These are phyloP conservation scores for Anguilla obscura DNA, from an alignment of 2,797 vertebrate genomes.

Conservation along the genomic window DNA sequence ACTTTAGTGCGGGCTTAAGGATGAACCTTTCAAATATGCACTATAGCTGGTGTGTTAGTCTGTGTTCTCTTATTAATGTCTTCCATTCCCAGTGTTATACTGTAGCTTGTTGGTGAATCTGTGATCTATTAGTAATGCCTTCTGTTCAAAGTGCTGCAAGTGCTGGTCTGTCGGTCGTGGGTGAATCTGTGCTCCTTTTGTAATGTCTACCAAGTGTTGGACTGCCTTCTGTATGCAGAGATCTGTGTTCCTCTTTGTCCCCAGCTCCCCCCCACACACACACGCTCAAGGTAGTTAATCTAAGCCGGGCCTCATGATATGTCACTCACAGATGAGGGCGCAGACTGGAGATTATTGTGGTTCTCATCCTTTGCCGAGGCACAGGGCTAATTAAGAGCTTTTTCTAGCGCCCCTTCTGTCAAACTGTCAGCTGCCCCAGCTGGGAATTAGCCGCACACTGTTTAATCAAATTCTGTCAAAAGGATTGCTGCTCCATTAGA, in stretches of 20 bases:
- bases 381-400: slow-evolving; percentile 5
- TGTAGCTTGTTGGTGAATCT: slow-evolving; percentile 14
- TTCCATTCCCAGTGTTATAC: neutral
- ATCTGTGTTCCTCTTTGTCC: neutral
- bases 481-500: neutral
- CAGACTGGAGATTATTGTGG: slow-evolving; percentile 13
- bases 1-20: neutral
- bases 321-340: neutral
- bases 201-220: slow-evolving; percentile 7
- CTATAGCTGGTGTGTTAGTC: neutral
- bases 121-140: slow-evolving; percentile 18
- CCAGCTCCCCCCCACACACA: neutral
- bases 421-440: neutral
- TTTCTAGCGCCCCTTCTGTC: neutral
- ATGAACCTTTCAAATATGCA: neutral
- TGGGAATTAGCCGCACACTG: neutral
- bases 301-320: neutral
- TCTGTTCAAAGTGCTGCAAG: neutral
- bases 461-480: slow-evolving; percentile 9
- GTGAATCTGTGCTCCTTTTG: slow-evolving; percentile 19
- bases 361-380: neutral
- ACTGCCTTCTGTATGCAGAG: neutral
- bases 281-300: neutral
- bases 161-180: neutral
- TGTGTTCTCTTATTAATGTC: slow-evolving; percentile 7